Conservation (phyloP, 2,888 invertebrate species). For the Parnassius mnemosyne region DNA sequence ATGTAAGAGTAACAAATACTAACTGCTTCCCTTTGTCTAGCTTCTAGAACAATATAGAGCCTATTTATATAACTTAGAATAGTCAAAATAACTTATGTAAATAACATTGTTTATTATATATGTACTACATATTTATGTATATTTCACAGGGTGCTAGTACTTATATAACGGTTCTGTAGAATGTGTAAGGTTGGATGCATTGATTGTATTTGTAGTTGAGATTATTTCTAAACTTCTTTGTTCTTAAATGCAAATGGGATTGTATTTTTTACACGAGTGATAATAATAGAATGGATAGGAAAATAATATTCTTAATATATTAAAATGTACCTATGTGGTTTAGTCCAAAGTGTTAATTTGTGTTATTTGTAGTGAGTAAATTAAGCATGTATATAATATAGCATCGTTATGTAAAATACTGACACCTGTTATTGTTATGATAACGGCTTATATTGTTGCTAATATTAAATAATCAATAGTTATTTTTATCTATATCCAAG, state of each 20-base stretch:
- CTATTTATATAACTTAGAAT: slow-evolving; percentile 30
- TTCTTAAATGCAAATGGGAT: slow-evolving; percentile 17
- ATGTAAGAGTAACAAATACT: slow-evolving; percentile 84
- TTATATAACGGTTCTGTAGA: slow-evolving; percentile 46
- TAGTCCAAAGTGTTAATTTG: neutral
- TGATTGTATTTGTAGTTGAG: slow-evolving; percentile 40
- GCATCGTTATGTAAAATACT: slow-evolving; percentile 39
- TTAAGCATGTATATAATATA: slow-evolving; percentile 43
- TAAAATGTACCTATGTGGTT: neutral
- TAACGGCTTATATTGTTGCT: slow-evolving; percentile 45
- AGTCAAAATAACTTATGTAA: slow-evolving; percentile 28
- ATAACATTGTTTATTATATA: slow-evolving; percentile 27
- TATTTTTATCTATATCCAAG: slow-evolving; percentile 56
- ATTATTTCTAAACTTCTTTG: slow-evolving; percentile 8
- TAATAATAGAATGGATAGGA: too few species aligned
- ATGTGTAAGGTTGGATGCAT: slow-evolving; percentile 42
- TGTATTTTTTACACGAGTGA: neutral
- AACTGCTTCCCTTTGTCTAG: slow-evolving; percentile 23
- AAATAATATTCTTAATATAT: slow-evolving; percentile 4
- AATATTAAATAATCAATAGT: slow-evolving; percentile 51
- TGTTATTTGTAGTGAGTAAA: slow-evolving; percentile 27
- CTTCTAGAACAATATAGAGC: slow-evolving; percentile 41
- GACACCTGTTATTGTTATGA: slow-evolving; percentile 41
- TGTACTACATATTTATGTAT: slow-evolving; percentile 51
- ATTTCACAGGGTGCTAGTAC: slow-evolving; percentile 72